Evolutionary conservation across 2,888 invertebrate species (phyloP), one percentile per base, ranked within the genome.

Genomic region (Zonitis immaculata): DNA sequence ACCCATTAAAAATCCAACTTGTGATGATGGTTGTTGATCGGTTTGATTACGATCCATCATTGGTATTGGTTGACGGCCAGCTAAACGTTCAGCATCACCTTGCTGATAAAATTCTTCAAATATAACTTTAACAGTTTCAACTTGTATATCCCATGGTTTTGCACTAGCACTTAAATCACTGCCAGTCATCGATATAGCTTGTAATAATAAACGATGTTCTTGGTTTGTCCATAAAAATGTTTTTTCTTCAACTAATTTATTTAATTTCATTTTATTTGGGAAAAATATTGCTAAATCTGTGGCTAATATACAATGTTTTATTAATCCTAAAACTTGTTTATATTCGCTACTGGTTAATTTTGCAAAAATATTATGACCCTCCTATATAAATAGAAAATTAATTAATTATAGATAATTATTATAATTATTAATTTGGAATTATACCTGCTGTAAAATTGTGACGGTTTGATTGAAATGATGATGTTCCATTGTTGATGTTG

Each of bases 391-490:
- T 26, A 8, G 8, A 12, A 12, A 45, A 12, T 27, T 9, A n/a
- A 22, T 45, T 12, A 45, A 27, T 12, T 12, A 12, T 27, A 18
- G 3, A 22, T 20, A 18, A 47, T 18, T 9, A n/a, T 22, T 46
- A 28, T 12, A 14, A 25, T n/a, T 26, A 9, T 22, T 22, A 26
- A n/a, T 45, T 22, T 22, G 35, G 35, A 39, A 16, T 30, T 28
- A 35, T 67, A 86, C 86, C 79, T 87, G 86, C 72, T 91, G 91
- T 12, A 92, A 76, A 60, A 92, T 91, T 11, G 88, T 87, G 25
- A 91, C 88, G 0, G 91, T 91, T 70, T 91, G 91, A 70, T 92
- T 91, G 71, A 91, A 92, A 73, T 92, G 91, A 70, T 92, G 91
- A 68, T 92, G 90, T 70, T 92, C 92, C 80, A 91, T 83, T 0